These are phyloP conservation scores for Corythaixoides concolor DNA, from an alignment of 2,113 vertebrate genomes.

Conservation along the genomic window DNA sequence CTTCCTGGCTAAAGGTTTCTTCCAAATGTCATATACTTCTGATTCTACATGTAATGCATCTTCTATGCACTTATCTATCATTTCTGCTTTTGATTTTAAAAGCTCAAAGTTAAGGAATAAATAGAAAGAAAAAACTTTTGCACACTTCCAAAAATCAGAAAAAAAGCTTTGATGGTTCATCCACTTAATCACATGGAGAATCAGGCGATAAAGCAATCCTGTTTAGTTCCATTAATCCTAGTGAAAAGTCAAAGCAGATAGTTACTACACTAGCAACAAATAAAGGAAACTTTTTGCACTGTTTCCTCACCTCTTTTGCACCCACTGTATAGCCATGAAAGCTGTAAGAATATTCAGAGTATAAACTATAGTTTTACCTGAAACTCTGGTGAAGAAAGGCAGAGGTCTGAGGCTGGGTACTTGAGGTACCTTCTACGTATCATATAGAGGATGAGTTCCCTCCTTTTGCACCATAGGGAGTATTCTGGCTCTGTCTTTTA, in stretches of 20 bases:
- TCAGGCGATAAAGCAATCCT: neutral
- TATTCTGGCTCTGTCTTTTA: neutral
- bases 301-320: neutral
- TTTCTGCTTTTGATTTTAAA: neutral
- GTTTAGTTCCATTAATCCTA: neutral
- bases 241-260: neutral
- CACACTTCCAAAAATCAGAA: neutral
- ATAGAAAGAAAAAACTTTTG: neutral
- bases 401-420: neutral
- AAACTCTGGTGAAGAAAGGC: neutral
- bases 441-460: neutral
- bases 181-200: neutral
- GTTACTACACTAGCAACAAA: neutral
- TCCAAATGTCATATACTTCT: neutral
- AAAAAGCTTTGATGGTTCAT: neutral
- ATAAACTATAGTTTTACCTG: neutral
- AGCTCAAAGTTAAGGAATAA: neutral
- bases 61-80: neutral
- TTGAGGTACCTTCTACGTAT: neutral
- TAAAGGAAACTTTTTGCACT: neutral
- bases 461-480: neutral
- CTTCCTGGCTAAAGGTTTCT: neutral
- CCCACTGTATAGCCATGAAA: neutral
- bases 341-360: neutral
- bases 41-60: neutral